Conservation (phyloP, 2,113 vertebrate genomes). For the Dipodomys spectabilis region DNA sequence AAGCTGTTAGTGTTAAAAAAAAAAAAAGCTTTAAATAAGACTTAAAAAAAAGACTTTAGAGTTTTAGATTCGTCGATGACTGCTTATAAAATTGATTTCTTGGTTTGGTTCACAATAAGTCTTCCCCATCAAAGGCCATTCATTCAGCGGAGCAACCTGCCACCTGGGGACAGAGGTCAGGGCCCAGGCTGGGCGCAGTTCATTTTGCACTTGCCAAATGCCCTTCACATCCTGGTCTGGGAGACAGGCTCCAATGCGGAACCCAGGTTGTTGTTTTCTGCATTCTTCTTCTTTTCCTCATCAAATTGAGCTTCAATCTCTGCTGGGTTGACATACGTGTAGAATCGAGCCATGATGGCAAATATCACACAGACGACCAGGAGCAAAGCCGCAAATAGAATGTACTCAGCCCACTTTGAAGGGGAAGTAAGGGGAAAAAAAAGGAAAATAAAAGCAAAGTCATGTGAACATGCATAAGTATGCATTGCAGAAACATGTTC, state of each 20-base stretch:
- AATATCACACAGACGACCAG: conserved; percentile 93
- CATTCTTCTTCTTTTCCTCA: conserved; percentile 73
- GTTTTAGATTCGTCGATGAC: background rate
- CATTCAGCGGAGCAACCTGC: background rate
- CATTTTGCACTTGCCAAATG: background rate
- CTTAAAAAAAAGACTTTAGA: conserved; percentile 6
- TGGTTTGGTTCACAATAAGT: background rate
- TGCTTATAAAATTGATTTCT: conserved; percentile 27
- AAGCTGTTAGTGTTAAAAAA: background rate
- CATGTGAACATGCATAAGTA: background rate
- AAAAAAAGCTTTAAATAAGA: conserved; percentile 30
- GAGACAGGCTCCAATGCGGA: conserved; percentile 30
- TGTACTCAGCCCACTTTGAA: conserved; percentile 94
- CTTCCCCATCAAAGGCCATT: background rate
- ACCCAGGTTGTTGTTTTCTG: background rate
- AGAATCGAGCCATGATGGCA: conserved; percentile 94
- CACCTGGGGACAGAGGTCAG: background rate
- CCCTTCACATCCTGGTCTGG: conserved; percentile 85
- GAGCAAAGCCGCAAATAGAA: conserved; percentile 94
- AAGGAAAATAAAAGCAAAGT: background rate
- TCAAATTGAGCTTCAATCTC: conserved; percentile 92
- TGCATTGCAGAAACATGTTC: accelerated
- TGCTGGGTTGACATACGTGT: conserved; percentile 93
- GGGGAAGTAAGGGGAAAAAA: background rate
- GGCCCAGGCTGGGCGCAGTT: background rate